phyloP scores from a whole-genome alignment of 2,797 vertebrate species.

The Oreochromis mossambicus region DNA sequence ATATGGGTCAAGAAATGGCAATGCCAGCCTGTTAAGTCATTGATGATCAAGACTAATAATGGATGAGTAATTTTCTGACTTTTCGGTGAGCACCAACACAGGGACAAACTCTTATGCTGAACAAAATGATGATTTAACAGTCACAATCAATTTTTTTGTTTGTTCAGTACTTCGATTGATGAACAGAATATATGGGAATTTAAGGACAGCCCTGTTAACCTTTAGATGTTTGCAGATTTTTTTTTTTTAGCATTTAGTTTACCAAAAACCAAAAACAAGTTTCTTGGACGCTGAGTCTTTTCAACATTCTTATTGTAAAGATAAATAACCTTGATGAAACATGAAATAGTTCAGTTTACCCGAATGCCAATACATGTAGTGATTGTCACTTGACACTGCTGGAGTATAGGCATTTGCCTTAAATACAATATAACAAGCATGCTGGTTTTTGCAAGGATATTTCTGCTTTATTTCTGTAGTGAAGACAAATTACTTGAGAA shows the following conservation, averaged over 20 bases:
- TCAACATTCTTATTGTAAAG: not conserved
- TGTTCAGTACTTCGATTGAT: not conserved
- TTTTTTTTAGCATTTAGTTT: not conserved
- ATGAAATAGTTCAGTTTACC: not conserved
- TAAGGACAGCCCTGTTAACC: not conserved
- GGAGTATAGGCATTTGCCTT: not conserved
- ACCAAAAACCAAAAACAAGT: not conserved
- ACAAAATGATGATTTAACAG: not conserved
- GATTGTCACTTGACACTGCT: not conserved
- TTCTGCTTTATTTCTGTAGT: constrained; percentile 7
- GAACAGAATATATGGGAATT: not conserved
- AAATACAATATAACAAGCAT: not conserved
- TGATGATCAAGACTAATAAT: not conserved
- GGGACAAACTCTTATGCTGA: not conserved
- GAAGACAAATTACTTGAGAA: constrained; percentile 39
- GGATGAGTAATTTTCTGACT: not conserved
- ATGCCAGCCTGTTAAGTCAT: not conserved
- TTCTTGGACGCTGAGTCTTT: not conserved
- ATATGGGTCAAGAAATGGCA: not conserved
- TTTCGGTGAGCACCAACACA: not conserved
- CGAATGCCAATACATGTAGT: not conserved
- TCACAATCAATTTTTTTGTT: not conserved
- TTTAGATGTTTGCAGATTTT: not conserved
- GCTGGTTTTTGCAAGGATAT: not conserved
- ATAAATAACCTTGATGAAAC: not conserved